phyloP scores from a whole-genome alignment of 1,140 invertebrate species.

The Drosophila ercepeae region DNA sequence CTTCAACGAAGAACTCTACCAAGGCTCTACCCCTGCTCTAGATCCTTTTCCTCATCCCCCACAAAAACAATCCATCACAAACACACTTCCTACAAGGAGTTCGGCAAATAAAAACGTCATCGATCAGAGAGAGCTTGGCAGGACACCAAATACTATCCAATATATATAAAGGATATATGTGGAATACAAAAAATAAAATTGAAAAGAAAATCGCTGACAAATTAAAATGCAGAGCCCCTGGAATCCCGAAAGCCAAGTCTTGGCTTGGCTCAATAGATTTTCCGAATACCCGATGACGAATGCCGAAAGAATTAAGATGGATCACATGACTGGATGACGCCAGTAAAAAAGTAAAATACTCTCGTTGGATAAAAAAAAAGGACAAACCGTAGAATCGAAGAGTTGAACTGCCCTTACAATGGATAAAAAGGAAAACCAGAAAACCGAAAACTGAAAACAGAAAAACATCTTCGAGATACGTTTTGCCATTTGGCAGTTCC shows the following conservation, averaged over 20 bases:
- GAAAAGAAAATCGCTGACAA: conserved; percentile 68
- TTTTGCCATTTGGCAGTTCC: conserved; percentile 56
- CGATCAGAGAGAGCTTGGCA: conserved; percentile 70
- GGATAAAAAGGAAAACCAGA: conserved; percentile 34
- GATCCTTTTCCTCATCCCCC: background rate
- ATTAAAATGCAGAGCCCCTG: conserved; percentile 75
- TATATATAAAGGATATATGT: conserved; percentile 37
- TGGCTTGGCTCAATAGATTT: conserved; percentile 58
- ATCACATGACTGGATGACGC: conserved; percentile 74
- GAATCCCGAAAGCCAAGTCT: conserved; percentile 12
- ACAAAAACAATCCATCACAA: conserved; percentile 49
- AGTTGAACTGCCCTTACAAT: conserved; percentile 43
- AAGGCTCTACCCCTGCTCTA: conserved; percentile 1
- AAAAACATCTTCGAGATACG: conserved; percentile 59
- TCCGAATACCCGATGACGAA: conserved; percentile 70
- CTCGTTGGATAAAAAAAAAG: too few species aligned
- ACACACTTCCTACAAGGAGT: conserved; percentile 37
- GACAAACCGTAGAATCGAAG: conserved; percentile 43
- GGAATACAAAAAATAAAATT: conserved; percentile 29
- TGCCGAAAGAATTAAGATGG: conserved; percentile 81
- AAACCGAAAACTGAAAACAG: conserved; percentile 47
- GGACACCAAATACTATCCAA: conserved; percentile 64
- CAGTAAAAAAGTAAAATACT: conserved; percentile 30
- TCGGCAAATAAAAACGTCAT: conserved; percentile 78
- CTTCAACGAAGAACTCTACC: too few species aligned